phyloP scores from a whole-genome alignment of 2,888 invertebrate genomes.

The Alentia gelatinosa region DNA sequence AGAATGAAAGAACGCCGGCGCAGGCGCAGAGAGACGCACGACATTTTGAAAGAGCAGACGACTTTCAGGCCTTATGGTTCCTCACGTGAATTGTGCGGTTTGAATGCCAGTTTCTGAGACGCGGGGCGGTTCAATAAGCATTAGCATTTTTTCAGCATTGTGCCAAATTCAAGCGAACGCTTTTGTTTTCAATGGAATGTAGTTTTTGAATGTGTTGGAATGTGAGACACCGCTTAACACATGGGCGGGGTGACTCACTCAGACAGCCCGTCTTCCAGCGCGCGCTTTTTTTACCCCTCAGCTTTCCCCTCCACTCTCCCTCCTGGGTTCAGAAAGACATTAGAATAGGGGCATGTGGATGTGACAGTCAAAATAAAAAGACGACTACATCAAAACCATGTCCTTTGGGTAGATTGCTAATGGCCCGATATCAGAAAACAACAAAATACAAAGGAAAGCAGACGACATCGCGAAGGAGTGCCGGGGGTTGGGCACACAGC shows the following conservation, averaged over 20 bases:
- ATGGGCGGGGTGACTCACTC: not conserved
- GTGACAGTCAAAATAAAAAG: constrained; percentile 53
- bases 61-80: not conserved
- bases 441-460: not conserved
- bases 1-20: not conserved
- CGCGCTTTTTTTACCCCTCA: not conserved
- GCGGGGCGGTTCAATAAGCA: constrained; percentile 2
- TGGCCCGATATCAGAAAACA: not conserved
- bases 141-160: not conserved
- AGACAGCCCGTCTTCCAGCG: not conserved
- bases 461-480: not conserved
- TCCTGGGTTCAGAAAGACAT: not conserved
- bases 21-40: not conserved
- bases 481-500: not conserved
- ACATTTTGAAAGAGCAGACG: not conserved
- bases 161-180: not conserved
- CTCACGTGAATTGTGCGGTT: not conserved
- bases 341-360: constrained; percentile 20
- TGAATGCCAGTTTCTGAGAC: constrained; percentile 7
- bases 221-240: not conserved
- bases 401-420: constrained; percentile 24
- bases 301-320: not conserved
- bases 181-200: not conserved
- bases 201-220: not conserved
- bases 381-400: constrained; percentile 41